Evolutionary conservation across 2,797 vertebrate species (phyloP), one percentile per base, ranked within the genome.

Genomic region (Sciurus vulgaris): DNA sequence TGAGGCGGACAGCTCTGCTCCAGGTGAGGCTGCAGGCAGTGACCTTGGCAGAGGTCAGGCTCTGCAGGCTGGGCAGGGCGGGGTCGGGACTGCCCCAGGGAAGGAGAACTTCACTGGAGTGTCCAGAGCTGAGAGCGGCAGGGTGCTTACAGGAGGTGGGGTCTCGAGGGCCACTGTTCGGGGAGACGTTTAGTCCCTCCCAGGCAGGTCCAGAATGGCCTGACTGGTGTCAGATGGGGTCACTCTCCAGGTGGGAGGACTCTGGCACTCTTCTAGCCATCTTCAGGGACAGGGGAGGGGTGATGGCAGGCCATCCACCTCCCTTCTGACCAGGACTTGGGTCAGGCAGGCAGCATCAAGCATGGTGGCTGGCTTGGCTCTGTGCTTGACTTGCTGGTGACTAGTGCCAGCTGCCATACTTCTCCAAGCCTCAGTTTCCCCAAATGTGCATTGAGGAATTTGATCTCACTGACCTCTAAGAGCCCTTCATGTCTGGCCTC

Each of bases 11-110:
- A 15, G 18, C 56, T 0, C n/a, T 3, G 38, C 56, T 28, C 33
- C 65, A 8, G 2, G 72, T 20, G 77, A 26, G 13, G 20, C 0
- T 0, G 14, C 3, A 18, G 24, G 67, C 15, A 2, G 3, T 3
- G 96, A 97, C 97, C 97, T 97, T 97, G 96, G 78, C 0, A 11
- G 96, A 97, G 96, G 97, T 95, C 95, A 70, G 93, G 44, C 54
- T 33, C 54, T 20, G 30, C 4, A 0, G 22, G 35, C 44, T 0
- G 1, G 56, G 93, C 30, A 0, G 65, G 79, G 35, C 0, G 67
- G 30, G 30, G 35, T 72, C 67, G 7, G 24, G 81, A 69, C 70
- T 20, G 63, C 69, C 3, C 1, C 51, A 12, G 26, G 65, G 26
- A 22, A 26, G 56, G 0, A 10, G 10, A 28, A 24, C 26, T 61